Conservation (phyloP, 2,888 invertebrate genomes). For the Leptinotarsa tumamoca region DNA sequence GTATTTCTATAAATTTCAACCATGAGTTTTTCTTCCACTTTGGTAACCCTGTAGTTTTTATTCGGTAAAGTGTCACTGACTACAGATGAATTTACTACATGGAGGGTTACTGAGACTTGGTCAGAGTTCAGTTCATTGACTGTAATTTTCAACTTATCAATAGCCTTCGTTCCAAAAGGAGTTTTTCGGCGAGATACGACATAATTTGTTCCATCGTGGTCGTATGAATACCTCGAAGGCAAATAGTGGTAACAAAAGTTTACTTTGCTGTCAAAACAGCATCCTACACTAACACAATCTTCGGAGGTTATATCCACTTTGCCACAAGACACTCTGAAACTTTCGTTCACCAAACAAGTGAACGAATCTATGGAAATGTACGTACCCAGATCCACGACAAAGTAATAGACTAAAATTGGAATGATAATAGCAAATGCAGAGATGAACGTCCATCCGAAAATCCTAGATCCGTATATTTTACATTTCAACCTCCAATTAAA, state of each 20-base stretch:
- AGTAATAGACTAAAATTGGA: constrained; percentile 53
- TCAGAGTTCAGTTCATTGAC: constrained; percentile 50
- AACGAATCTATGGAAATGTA: constrained; percentile 36
- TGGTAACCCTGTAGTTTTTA: constrained; percentile 47
- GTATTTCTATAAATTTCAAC: constrained; percentile 53
- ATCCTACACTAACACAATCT: constrained; percentile 53
- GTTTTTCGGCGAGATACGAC: constrained; percentile 39
- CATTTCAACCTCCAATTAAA: constrained; percentile 1
- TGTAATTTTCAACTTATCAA: constrained; percentile 48
- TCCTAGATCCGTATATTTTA: constrained; percentile 14
- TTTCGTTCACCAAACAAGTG: constrained; percentile 55
- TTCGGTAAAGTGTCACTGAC: constrained; percentile 27
- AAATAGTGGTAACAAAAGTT: constrained; percentile 60
- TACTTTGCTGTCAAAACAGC: constrained; percentile 59
- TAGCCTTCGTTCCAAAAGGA: constrained; percentile 49
- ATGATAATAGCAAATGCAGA: constrained; percentile 48
- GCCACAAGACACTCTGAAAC: constrained; percentile 60
- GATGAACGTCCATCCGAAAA: constrained; percentile 42
- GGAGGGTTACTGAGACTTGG: constrained; percentile 50
- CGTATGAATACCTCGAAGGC: constrained; percentile 61
- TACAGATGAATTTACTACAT: constrained; percentile 38
- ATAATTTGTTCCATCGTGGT: constrained; percentile 31
- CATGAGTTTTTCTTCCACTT: constrained; percentile 46
- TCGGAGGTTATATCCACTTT: constrained; percentile 50
- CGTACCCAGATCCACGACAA: constrained; percentile 46